Evolutionary conservation across 2,797 vertebrate species (phyloP).

Genomic region (Astyanax mexicanus): DNA sequence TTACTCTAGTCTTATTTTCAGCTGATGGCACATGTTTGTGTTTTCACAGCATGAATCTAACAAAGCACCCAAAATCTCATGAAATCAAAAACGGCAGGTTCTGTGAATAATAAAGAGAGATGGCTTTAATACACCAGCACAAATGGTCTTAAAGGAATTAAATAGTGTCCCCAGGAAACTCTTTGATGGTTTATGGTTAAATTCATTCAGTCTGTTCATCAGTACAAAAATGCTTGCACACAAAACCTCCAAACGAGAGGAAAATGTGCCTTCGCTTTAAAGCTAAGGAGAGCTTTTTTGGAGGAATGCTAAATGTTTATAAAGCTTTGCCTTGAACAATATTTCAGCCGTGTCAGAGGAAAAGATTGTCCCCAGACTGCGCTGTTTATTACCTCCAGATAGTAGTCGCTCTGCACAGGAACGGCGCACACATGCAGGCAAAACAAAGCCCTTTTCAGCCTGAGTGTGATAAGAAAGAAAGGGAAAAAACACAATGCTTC

Average conservation of each 20-base stretch:
- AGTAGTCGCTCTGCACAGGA: slow-evolving; percentile 13
- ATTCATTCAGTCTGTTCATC: slow-evolving; percentile 32
- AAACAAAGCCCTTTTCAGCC: slow-evolving; percentile 33
- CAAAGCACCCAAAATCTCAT: too few relatives aligned
- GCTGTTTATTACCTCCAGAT: slow-evolving; percentile 40
- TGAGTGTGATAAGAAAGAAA: slow-evolving; percentile 20
- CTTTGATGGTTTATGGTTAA: background rate
- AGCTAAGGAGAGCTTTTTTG: slow-evolving; percentile 2
- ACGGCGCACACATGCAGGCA: slow-evolving; percentile 32
- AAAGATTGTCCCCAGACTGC: slow-evolving; percentile 40
- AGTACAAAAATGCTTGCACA: slow-evolving; percentile 2
- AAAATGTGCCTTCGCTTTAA: slow-evolving; percentile 23
- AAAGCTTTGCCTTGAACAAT: slow-evolving; percentile 42
- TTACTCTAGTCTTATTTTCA: background rate
- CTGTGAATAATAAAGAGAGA: background rate
- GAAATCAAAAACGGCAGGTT: too few relatives aligned
- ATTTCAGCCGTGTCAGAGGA: slow-evolving; percentile 34
- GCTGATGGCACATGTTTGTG: background rate
- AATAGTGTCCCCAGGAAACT: background rate
- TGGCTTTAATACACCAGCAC: background rate
- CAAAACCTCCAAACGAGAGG: background rate
- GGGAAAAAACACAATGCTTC: slow-evolving; percentile 11
- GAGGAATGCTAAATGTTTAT: slow-evolving; percentile 31
- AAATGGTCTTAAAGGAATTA: too few relatives aligned
- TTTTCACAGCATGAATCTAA: background rate